phyloP scores from a whole-genome alignment of 1,140 invertebrate species.

The Drosophila paulistorum region DNA sequence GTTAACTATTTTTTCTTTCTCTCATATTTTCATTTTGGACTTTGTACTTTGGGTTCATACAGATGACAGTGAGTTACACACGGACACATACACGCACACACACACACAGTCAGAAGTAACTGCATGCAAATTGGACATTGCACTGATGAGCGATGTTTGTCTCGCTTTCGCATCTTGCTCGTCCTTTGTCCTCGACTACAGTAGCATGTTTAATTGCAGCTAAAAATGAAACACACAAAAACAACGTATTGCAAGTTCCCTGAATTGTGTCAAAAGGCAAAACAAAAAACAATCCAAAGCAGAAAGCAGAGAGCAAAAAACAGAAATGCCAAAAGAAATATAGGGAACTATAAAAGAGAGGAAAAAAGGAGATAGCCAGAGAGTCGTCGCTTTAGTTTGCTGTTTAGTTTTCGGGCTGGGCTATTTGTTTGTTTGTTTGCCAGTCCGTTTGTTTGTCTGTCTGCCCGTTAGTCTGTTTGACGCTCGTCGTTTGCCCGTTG shows the following conservation, averaged over 20 bases:
- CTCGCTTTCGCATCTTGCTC: constrained; percentile 28
- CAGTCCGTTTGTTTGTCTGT: constrained; percentile 29
- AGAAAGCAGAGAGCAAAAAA: not conserved
- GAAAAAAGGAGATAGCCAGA: constrained; percentile 31
- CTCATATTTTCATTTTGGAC: constrained; percentile 2
- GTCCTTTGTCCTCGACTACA: constrained; percentile 43
- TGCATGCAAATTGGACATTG: constrained; percentile 67
- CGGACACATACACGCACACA: constrained; percentile 23
- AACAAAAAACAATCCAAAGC: constrained; percentile 14
- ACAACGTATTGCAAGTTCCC: constrained; percentile 57
- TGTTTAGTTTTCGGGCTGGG: constrained; percentile 59
- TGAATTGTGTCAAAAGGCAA: constrained; percentile 77
- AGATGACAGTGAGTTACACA: constrained; percentile 11
- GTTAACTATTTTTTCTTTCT: constrained; percentile 1
- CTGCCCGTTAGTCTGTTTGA: constrained; percentile 29
- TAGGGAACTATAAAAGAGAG: not conserved
- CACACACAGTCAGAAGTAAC: constrained; percentile 6
- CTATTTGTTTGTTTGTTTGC: constrained; percentile 58
- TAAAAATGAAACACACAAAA: constrained; percentile 54
- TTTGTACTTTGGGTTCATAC: not conserved
- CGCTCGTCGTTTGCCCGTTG: constrained; percentile 36
- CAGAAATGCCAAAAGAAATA: constrained; percentile 31
- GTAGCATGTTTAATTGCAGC: constrained; percentile 78
- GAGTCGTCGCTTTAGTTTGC: constrained; percentile 52
- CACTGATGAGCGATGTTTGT: constrained; percentile 66